Conservation (phyloP, 2,797 vertebrate genomes). For the Esox lucius region DNA sequence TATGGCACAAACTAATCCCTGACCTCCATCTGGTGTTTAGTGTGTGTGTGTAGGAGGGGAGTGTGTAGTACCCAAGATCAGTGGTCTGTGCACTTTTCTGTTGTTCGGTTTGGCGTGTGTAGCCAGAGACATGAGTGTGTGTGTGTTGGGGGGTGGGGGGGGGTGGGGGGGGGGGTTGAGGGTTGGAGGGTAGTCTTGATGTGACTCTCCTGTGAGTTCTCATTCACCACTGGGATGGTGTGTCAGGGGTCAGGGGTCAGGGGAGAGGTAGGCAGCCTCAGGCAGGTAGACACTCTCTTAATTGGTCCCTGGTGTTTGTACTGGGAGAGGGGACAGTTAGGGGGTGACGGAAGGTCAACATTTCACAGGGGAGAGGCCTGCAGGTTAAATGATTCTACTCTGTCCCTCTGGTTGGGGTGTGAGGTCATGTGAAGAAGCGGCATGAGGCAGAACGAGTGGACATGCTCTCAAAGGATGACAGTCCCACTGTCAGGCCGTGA, state of each 20-base stretch:
- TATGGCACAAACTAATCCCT: constrained; percentile 55
- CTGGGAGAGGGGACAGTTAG: neutral
- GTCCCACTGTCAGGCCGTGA: neutral
- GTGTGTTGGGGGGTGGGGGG: constrained; percentile 44
- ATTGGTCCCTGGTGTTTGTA: constrained; percentile 63
- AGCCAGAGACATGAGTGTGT: constrained; percentile 30
- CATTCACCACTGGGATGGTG: constrained; percentile 79
- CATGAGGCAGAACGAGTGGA: neutral
- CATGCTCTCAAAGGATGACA: neutral
- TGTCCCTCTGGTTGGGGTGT: neutral
- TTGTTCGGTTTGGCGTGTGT: constrained; percentile 55
- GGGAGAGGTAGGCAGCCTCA: constrained; percentile 48
- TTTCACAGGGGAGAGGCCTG: constrained; percentile 6
- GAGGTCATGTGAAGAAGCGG: neutral
- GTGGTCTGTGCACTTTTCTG: constrained; percentile 47
- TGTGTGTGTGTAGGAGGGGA: constrained; percentile 19
- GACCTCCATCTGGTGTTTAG: constrained; percentile 28
- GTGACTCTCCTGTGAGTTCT: constrained; percentile 75
- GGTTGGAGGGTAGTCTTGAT: constrained; percentile 49
- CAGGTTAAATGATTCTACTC: constrained; percentile 15
- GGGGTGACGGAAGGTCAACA: constrained; percentile 11
- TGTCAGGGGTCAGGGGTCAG: constrained; percentile 80
- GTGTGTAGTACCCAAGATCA: constrained; percentile 38
- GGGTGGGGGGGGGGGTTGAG: constrained; percentile 32
- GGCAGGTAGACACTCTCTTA: constrained; percentile 72